These are phyloP conservation scores for Kradibia gibbosae DNA, from an alignment of 1,140 invertebrate genomes.

Conservation along the genomic window DNA sequence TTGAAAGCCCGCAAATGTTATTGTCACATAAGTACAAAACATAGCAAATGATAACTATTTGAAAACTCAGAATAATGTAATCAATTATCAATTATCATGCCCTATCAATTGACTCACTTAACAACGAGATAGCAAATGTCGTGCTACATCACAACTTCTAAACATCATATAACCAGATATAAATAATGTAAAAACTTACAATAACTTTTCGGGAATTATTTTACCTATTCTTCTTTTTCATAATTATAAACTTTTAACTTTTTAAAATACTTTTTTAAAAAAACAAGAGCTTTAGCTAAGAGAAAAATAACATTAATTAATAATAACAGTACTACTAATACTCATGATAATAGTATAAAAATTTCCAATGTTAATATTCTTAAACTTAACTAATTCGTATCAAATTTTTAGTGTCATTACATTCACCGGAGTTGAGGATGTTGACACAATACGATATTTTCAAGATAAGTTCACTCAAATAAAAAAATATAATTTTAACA, in stretches of 20 bases:
- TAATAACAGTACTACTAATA: background rate
- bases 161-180: constrained; percentile 19
- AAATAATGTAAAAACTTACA: constrained; percentile 3
- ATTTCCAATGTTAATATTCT: background rate
- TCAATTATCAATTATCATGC: constrained; percentile 26
- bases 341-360: background rate
- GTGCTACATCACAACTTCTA: constrained; percentile 22
- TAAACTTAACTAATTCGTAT: background rate
- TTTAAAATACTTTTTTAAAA: too few relatives aligned
- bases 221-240: background rate
- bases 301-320: background rate
- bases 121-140: constrained; percentile 20
- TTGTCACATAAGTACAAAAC: background rate
- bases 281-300: too few relatives aligned
- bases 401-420: background rate
- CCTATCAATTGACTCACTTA: constrained; percentile 24
- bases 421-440: too few relatives aligned
- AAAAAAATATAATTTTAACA: too few relatives aligned
- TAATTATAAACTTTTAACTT: too few relatives aligned
- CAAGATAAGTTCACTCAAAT: too few relatives aligned
- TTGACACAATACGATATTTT: too few relatives aligned
- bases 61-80: constrained; percentile 19
- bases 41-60: constrained; percentile 2
- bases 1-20: background rate
- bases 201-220: constrained; percentile 1